These are phyloP conservation scores for Petaurus breviceps DNA, from an alignment of 2,113 vertebrate genomes.

Conservation along the genomic window DNA sequence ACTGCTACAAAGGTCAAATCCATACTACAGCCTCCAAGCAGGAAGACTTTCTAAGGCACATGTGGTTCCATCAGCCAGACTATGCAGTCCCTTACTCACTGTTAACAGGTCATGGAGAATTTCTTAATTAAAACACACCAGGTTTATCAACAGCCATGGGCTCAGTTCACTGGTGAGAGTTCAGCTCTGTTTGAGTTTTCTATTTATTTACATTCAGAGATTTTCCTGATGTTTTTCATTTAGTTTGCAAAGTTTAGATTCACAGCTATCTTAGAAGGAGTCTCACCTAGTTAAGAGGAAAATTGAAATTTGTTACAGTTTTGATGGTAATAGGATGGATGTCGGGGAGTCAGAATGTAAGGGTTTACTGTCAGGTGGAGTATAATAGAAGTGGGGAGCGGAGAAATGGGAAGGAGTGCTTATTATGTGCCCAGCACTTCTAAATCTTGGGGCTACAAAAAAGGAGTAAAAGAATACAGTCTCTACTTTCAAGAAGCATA, in stretches of 20 bases:
- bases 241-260: constrained; percentile 36
- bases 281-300: neutral
- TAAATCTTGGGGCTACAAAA: neutral
- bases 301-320: constrained; percentile 1
- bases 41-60: neutral
- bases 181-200: neutral
- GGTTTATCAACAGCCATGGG: neutral
- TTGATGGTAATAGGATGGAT: neutral
- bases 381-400: neutral
- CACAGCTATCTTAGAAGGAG: neutral
- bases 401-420: neutral
- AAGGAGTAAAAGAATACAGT: neutral
- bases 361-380: constrained; percentile 12
- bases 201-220: neutral
- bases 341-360: neutral
- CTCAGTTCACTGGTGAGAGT: constrained; percentile 18
- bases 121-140: constrained; percentile 34
- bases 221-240: constrained; percentile 16
- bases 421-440: neutral
- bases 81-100: neutral
- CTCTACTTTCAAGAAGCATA: neutral
- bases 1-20: constrained; percentile 5
- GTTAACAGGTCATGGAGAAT: neutral
- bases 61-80: neutral
- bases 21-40: neutral